Evolutionary conservation across 2,797 vertebrate species (phyloP), one percentile per base, ranked within the genome.

Genomic region (Sebastiscus tertius): DNA sequence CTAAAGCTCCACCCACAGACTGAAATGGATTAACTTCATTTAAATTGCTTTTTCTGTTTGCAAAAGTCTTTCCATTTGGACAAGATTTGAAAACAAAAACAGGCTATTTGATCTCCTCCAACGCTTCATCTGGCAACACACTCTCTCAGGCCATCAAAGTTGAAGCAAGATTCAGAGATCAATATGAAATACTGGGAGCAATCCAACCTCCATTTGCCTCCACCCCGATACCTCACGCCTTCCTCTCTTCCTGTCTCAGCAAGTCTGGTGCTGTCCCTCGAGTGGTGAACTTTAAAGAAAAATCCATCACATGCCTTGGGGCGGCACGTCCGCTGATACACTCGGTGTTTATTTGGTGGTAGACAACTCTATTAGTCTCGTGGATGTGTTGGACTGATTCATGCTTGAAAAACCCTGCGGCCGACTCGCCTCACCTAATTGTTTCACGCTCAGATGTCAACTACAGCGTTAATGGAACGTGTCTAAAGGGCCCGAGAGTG

Each of bases 401-500:
- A 64, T 72, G 60, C 39, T 68, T 33, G 18, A 56, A 29, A 29
- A 59, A 59, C 2, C 1, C 64, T 18, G 79, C 7, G 7, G 76
- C 63, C 77, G 26, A 11, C 64, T 34, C 62, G 31, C 61, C 46
- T 74, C 61, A 22, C 10, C 61, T 77, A 84, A 87, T 85, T 86
- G 67, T 86, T 89, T 83, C 69, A 85, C 64, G 58, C 59, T 79
- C 66, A 72, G 73, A 79, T 54, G 54, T 84, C 55, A 73, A 62
- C 60, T 46, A 42, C 39, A 33, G 61, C 8, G 0, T 61, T 76
- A 83, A 82, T 75, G 62, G 34, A 69, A 67, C 36, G 56, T 74
- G 70, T 77, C 59, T 60, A 63, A 58, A 77, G 68, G 82, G 72
- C 64, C 55, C 0, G 1, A n/a, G 29, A 83, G 72, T 26, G 66